Base-by-base conservation (phyloP, 1,140 invertebrate species). In the Aphelinus certus region DNA sequence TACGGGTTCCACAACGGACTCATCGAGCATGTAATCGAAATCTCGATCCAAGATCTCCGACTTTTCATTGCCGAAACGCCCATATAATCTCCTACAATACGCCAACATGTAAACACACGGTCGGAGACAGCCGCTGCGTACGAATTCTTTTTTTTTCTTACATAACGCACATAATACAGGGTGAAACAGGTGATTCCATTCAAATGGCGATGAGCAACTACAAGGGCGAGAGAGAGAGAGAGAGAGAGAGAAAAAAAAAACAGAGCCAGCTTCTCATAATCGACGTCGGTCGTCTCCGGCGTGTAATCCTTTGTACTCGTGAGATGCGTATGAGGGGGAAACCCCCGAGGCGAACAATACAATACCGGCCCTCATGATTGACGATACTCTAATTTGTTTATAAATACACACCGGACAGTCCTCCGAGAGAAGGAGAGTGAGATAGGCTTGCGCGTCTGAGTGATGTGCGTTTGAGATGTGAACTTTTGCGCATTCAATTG, bases 181-280 rank as follows among this genome's bases (percentile, higher is more conserved):
- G 10, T 10, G n/a, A 58, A 73, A 78, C 71, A 75, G 74, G 67
- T 81, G 81, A 81, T 79, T 79, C 71, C 75, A 81, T 80, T 82
- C 77, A 80, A 82, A 80, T 80, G 76, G 74, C 79, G 73, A 79
- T 79, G 78, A 76, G 3, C 26, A 71, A 66, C 75, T 69, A 82
- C 73, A 26, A 26, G 26, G 26, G 26, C 3, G 61, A 80, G 77
- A 79, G 46, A 47, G n/a, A 26, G 26, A 26, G 26, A 46, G 46
- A 71, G 51, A 63, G 69, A 64, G 9, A 53, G 49, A 53, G 67
- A 58, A 64, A 46, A 46, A 1, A 3, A 26, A 26, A 26, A 26
- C 26, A n/a, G 3, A n/a, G 48, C 46, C 42, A 9, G 43, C 76
- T 75, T 71, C 64, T 78, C 75, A 79, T 73, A 66, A 73, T 81